Base-by-base conservation (phyloP, 2,797 vertebrate genomes). In the Mormyrus hasselquistii region DNA sequence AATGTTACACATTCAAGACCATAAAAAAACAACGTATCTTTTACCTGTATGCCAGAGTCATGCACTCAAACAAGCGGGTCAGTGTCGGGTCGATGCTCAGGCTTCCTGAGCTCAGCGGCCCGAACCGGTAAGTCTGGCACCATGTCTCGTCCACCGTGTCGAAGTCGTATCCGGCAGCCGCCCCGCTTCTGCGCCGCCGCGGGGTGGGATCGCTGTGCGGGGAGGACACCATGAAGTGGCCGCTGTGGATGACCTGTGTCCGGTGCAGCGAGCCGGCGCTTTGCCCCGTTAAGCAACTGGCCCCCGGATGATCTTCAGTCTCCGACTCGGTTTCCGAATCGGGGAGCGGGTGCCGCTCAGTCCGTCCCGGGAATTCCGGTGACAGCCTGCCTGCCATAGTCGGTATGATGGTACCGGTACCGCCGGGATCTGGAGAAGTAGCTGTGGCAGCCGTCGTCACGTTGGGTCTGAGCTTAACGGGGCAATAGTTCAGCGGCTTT, bases 21-120 rank as follows among this genome's bases (percentile, higher is more conserved):
- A 73, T 38, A 73, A 29, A 22, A 22, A 49, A 3, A 88, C 82
- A 85, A 89, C 49, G 19, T 4, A 41, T n/a, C 62, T 34, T 50
- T 95, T 95, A 99, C 98, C 98, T 99, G 97, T 98, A 99, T 59
- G 98, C 98, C 94, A 99, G 95, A 73, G 97, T 99, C 98, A 99
- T 98, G 95, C 98, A 99, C 94, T 99, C 98, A 49, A 99, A 99
- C 91, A 99, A 96, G 69, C 96, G 96, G 8, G 97, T 99, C 90
- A 99, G 97, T 7, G 98, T 98, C 0, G 97, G 98, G 94, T 99
- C 98, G 82, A 99, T 99, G 95, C 95, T 98, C 38, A 97, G 94
- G 53, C 95, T 95, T 2, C 94, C 94, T 90, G 94, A 93, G 90
- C 96, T 95, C 44, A 95, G 92, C 4, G 97, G 97, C 5, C 97